Base-by-base conservation (phyloP, 2,797 vertebrate species). In the Girardinus metallicus region DNA sequence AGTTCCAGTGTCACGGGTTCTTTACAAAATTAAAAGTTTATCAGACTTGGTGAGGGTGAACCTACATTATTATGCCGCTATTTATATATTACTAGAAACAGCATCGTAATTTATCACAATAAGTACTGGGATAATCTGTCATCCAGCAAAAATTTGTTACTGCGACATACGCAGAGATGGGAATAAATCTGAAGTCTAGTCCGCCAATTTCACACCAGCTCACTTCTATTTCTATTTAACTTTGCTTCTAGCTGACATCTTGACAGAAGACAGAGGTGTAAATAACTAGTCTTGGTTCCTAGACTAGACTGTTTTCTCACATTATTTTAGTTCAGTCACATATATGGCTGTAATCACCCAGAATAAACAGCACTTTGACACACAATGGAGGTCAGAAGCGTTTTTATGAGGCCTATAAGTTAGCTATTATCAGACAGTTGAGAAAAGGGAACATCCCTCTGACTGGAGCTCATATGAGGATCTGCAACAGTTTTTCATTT, bases 401-500 rank as follows among this genome's bases (percentile, higher is more conserved):
- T 34, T 36, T 75, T 75, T 15, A 74, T 16, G 8, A 46, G 29
- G 55, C 43, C 31, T 62, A 23, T 36, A 15, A n/a, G 34, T 55
- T 53, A 74, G 29, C 12, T 34, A 76, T 62, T 46, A 46, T 75
- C n/a, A 26, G n/a, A 60, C 46, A 10, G 68, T 46, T 44, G 16
- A 74, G 34, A 39, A 53, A 53, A 13, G 29, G 73, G 23, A 53
- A 55, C 34, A 39, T 53, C 29, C 39, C 26, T 11, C 55, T 75
- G 39, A 62, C 31, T 5, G 31, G 74, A 44, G 55, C 5, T 23
- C n/a, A 47, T 47, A 31, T 64, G 57, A 64, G 10, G 75, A 47
- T 34, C 44, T 76, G 12, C 31, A 76, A 43, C 41, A 39, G 31
- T 31, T 49, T 77, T 12, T 72, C 36, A 12, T 76, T 89, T 49